Evolutionary conservation across 2,888 invertebrate genomes (phyloP).

Genomic region (Scaptomyza polygonia): DNA sequence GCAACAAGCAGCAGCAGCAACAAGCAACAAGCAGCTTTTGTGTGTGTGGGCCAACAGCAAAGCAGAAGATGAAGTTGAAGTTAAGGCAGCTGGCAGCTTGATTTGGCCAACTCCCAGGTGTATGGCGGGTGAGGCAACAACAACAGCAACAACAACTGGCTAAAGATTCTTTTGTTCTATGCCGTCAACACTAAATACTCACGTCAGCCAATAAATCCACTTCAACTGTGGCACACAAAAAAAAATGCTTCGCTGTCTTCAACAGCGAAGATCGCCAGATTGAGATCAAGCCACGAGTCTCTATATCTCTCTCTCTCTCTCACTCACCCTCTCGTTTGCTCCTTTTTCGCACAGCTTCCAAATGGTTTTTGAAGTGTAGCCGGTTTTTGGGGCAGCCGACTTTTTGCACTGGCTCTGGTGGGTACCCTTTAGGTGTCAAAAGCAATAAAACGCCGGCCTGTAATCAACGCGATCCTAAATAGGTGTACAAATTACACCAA

Average conservation of each 20-base stretch:
- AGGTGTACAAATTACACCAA: constrained; percentile 84
- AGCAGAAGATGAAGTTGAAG: constrained; percentile 6
- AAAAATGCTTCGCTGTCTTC: constrained; percentile 65
- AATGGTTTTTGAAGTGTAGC: constrained; percentile 41
- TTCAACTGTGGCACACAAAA: constrained; percentile 67
- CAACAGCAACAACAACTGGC: not conserved
- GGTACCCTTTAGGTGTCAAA: constrained; percentile 85
- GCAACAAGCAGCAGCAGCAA: not conserved
- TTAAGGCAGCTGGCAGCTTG: constrained; percentile 28
- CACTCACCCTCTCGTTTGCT: not conserved
- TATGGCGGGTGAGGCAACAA: constrained; percentile 37
- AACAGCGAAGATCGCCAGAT: constrained; percentile 58
- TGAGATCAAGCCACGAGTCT: constrained; percentile 49
- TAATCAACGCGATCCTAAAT: constrained; percentile 85
- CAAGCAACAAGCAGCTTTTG: constrained; percentile 12
- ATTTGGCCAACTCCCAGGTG: constrained; percentile 39
- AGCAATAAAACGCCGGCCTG: constrained; percentile 85
- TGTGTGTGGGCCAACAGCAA: constrained; percentile 39
- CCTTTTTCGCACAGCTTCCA: constrained; percentile 65
- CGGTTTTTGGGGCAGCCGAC: constrained; percentile 37
- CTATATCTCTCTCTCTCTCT: not conserved
- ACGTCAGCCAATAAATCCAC: constrained; percentile 84
- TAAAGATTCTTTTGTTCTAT: constrained; percentile 77
- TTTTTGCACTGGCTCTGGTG: constrained; percentile 46
- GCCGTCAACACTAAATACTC: constrained; percentile 84